Evolutionary conservation across 2,113 vertebrate genomes (phyloP), one percentile per base, ranked within the genome.

Genomic region (Anhinga anhinga): DNA sequence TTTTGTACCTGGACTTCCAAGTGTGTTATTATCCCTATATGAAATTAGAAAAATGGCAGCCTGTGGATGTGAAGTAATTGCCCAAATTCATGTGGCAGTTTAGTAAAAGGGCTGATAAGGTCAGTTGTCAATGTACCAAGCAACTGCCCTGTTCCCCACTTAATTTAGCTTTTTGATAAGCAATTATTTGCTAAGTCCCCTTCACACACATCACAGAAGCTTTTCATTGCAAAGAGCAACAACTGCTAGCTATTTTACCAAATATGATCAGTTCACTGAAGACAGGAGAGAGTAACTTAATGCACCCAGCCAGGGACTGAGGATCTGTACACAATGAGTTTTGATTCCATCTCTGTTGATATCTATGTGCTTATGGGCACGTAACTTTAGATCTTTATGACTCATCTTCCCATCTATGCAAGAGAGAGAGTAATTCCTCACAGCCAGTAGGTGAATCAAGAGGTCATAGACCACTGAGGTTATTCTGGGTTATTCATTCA

Each of bases 371-470:
- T 85, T 79, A 85, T 59, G 42, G 45, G 45, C 73, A 95, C 3
- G 13, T 82, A 82, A 89, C 58, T 47, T 92, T 8, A 66, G 67
- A 45, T 71, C 69, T 92, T 81, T 65, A 82, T 90, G 80, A 84
- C 58, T 97, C 86, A 94, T 53, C 38, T 94, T 94, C 77, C 53
- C 62, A 87, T 61, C 58, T 87, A 11, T 55, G 49, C 73, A 69
- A 62, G 34, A 82, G 29, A 40, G 34, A 89, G 69, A 61, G 30
- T 56, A 85, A 89, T 89, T 72, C 53, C 69, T 87, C 58, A 71
- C 47, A 95, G 72, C 34, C 70, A 82, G 49, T 52, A 88, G 65
- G 56, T 94, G 81, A 95, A 84, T 87, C 56, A 93, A 92, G 69
- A 94, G 49, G 86, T 91, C 86, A 88, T 2, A 56, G 66, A 56